Percentiles rank a stretch among this genome's conserved stretches.
Conservation (phyloP, 2,888 invertebrate genomes). For the Megaustenia siamemsis region DNA sequence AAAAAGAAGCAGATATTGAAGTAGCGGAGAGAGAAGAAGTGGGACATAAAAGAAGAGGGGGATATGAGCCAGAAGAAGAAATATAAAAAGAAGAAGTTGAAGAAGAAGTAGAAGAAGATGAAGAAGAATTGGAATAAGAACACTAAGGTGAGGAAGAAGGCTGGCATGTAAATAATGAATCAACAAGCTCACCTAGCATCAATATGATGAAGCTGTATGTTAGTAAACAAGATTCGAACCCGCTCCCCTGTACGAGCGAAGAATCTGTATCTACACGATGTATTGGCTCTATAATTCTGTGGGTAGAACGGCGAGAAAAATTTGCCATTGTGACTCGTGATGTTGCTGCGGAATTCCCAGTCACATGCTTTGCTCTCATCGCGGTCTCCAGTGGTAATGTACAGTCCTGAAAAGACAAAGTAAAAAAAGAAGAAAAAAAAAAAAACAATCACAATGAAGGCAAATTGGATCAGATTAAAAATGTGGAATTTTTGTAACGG, state of each 20-base stretch:
- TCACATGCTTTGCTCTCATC: constrained; percentile 71
- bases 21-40: no score
- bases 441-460: no score
- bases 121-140: no score
- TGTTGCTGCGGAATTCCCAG: constrained; percentile 72
- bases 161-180: not conserved
- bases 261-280: constrained; percentile 80
- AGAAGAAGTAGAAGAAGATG: no score
- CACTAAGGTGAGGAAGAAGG: no score
- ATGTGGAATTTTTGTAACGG: no score
- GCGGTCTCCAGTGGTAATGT: constrained; percentile 68
- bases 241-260: constrained; percentile 75
- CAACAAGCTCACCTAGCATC: constrained; percentile 55
- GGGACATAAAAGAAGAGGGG: no score
- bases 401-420: constrained; percentile 67
- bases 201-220: constrained; percentile 73
- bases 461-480: no score
- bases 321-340: constrained; percentile 63
- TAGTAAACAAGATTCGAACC: constrained; percentile 76
- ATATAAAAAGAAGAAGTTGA: no score
- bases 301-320: constrained; percentile 79
- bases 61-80: no score
- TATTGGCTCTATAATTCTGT: constrained; percentile 78
- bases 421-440: no score
- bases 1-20: no score